Conservation (phyloP, 2,797 vertebrate species). For the Sebastes nivosus region DNA sequence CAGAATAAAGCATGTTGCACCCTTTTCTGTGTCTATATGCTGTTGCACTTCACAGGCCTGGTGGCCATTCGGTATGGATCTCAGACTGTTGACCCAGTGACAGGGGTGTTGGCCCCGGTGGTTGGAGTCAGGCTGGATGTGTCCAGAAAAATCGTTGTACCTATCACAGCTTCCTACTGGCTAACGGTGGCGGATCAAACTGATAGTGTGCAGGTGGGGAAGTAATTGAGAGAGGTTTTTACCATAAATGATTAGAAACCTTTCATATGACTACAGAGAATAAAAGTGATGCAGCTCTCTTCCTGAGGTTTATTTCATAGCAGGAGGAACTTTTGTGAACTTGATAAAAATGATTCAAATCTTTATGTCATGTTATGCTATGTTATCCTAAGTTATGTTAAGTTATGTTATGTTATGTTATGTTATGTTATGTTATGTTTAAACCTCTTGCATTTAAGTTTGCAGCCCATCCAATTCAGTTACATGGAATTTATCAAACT, state of each 20-base stretch:
- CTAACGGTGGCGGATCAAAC: constrained; percentile 67
- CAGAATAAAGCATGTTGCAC: not conserved
- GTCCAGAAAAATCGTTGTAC: constrained; percentile 77
- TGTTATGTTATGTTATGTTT: not conserved
- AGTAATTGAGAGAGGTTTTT: not conserved
- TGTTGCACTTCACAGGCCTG: constrained; percentile 80
- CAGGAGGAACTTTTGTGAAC: not conserved
- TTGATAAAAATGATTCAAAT: not conserved
- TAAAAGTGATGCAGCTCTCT: not conserved
- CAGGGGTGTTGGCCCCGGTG: constrained; percentile 82
- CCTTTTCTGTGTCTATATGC: not conserved
- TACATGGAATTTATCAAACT: not conserved
- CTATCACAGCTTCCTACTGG: constrained; percentile 84
- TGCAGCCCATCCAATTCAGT: not conserved
- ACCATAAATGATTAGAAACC: not conserved
- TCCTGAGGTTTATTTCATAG: not conserved
- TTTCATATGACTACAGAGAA: not conserved
- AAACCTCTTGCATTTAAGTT: not conserved
- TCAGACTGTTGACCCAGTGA: constrained; percentile 85
- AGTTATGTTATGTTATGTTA: not conserved
- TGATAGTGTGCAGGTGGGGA: constrained; percentile 82
- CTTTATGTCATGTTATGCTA: not conserved
- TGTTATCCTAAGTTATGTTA: not conserved
- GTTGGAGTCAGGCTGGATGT: constrained; percentile 84
- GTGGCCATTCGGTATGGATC: constrained; percentile 86